A percentile compares a stretch with the other conserved stretches of the same genome.
phyloP scores from a whole-genome alignment of 37 sponge, comb jelly and placozoan species.

The Cliona cf. orientalis region DNA sequence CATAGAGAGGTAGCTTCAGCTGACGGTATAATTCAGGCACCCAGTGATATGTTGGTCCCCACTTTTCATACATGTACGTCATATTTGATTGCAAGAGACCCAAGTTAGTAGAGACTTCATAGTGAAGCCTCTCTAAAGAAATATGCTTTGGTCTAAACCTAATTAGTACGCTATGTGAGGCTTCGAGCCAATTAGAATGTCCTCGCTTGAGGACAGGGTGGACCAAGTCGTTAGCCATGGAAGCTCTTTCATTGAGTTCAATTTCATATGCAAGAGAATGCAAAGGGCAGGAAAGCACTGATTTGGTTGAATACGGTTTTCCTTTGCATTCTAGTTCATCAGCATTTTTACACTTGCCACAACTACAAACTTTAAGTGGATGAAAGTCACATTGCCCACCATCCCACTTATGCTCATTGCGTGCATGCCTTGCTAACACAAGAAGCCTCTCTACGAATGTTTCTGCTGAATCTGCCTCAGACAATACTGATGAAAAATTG shows the following conservation, averaged over 20 bases:
- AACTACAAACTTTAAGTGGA: not conserved
- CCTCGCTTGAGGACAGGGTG: conserved; percentile 30
- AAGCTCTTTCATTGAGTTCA: conserved; percentile 3
- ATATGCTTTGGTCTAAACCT: conserved; percentile 16
- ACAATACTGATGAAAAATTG: conserved; percentile 7
- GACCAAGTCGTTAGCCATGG: not conserved
- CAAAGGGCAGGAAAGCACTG: not conserved
- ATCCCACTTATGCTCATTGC: conserved; percentile 32
- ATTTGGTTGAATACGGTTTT: conserved; percentile 2
- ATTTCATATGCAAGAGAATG: conserved; percentile 15
- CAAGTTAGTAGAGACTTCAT: conserved; percentile 27
- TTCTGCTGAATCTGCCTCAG: not conserved
- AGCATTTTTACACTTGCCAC: conserved; percentile 16
- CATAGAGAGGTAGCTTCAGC: conserved; percentile 4
- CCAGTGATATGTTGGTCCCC: conserved; percentile 42
- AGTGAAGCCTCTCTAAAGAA: conserved; percentile 21
- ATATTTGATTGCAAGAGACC: conserved; percentile 21
- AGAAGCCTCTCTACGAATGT: conserved; percentile 2
- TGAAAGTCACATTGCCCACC: not conserved
- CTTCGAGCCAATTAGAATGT: conserved; percentile 14
- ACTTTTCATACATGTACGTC: conserved; percentile 9
- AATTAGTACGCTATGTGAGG: conserved; percentile 38
- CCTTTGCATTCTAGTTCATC: conserved; percentile 6
- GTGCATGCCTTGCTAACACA: conserved; percentile 15
- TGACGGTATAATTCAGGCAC: conserved; percentile 11